A percentile compares a stretch with the other conserved stretches of the same genome.
Evolutionary conservation across 2,113 vertebrate genomes (phyloP).

Genomic region (Dasypus novemcinctus): DNA sequence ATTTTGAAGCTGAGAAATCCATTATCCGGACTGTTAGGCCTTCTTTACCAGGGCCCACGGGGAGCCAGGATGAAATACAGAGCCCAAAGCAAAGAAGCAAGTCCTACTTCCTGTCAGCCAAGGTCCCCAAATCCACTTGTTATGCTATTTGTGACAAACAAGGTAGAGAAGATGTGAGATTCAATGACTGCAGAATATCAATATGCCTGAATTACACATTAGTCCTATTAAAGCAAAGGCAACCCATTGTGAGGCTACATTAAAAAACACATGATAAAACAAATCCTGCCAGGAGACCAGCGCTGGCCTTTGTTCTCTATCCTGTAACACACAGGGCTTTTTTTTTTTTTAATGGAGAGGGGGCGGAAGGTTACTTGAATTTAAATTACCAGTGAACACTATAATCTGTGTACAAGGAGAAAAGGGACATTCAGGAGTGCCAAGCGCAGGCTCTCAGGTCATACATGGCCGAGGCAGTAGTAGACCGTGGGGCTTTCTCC

Average conservation of each 20-base stretch:
- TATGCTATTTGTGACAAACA: constrained; percentile 54
- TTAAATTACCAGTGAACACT: constrained; percentile 71
- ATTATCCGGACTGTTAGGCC: background rate
- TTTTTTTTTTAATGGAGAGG: constrained; percentile 42
- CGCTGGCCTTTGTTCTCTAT: constrained; percentile 58
- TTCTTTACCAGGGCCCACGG: constrained; percentile 35
- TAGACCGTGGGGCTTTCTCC: background rate
- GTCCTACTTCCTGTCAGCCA: constrained; percentile 3
- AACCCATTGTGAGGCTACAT: constrained; percentile 39
- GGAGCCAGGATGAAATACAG: background rate
- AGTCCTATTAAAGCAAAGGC: constrained; percentile 55
- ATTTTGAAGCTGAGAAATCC: constrained; percentile 52
- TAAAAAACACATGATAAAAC: constrained; percentile 53
- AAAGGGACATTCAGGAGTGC: constrained; percentile 68
- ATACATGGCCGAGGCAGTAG: constrained; percentile 32
- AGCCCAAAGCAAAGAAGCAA: constrained; percentile 18
- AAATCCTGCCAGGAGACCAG: constrained; percentile 12
- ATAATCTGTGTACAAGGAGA: constrained; percentile 69
- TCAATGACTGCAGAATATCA: constrained; percentile 56
- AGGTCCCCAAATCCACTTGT: constrained; percentile 33
- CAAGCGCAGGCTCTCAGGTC: constrained; percentile 30
- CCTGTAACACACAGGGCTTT: constrained; percentile 54
- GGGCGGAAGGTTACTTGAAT: constrained; percentile 65
- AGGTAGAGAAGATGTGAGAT: background rate
- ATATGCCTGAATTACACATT: constrained; percentile 43